phyloP scores from a whole-genome alignment of 2,113 vertebrate genomes.

The Lamprologus speciosus region DNA sequence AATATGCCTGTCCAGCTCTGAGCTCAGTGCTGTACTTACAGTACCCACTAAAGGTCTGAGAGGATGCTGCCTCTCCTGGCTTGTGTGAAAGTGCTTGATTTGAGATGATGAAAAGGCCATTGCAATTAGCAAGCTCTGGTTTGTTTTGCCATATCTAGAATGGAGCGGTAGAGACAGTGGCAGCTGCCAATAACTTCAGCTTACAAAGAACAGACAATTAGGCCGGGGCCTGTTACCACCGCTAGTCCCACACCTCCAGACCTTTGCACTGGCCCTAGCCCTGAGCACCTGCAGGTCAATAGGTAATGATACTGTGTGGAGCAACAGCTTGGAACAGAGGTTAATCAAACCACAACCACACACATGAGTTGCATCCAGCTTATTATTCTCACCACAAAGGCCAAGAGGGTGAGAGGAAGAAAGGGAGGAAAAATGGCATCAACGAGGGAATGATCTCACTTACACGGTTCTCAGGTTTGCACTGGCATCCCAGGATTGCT shows the following conservation, averaged over 20 bases:
- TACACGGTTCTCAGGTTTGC: background rate
- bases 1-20: slow-evolving; percentile 27
- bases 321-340: slow-evolving; percentile 56
- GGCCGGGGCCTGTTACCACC: slow-evolving; percentile 67
- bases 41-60: slow-evolving; percentile 75
- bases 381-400: slow-evolving; percentile 52
- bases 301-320: slow-evolving; percentile 74
- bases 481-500: background rate
- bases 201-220: slow-evolving; percentile 80
- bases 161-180: slow-evolving; percentile 70
- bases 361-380: slow-evolving; percentile 32
- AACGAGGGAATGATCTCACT: background rate
- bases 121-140: slow-evolving; percentile 80
- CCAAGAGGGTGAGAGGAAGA: background rate
- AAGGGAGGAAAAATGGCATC: background rate
- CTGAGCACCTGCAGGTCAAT: slow-evolving; percentile 79
- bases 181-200: slow-evolving; percentile 85
- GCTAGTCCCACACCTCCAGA: slow-evolving; percentile 74
- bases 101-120: slow-evolving; percentile 91
- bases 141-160: slow-evolving; percentile 76
- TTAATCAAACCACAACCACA: slow-evolving; percentile 66
- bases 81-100: slow-evolving; percentile 78
- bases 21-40: slow-evolving; percentile 40
- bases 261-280: slow-evolving; percentile 74
- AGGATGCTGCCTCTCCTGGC: slow-evolving; percentile 61